phyloP scores from a whole-genome alignment of 2,797 vertebrate species.

The Tarsius wallacei region DNA sequence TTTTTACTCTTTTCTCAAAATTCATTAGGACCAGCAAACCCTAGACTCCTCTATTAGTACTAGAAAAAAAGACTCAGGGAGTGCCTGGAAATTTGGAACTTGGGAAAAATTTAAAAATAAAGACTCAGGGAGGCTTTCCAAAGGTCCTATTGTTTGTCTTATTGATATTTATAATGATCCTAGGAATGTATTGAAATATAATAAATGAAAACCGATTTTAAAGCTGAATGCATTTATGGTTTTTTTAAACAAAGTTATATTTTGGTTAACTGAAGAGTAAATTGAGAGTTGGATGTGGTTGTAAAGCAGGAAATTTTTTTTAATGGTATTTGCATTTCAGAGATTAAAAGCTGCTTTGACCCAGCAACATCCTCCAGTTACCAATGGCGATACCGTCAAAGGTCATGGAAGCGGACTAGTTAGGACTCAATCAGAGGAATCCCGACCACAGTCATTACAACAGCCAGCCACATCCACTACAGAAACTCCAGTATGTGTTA shows the following conservation, averaged over 20 bases:
- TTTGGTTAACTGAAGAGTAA: slow-evolving; percentile 40
- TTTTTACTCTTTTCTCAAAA: slow-evolving; percentile 51
- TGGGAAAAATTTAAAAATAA: no score
- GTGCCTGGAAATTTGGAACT: not conserved
- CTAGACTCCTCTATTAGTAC: not conserved
- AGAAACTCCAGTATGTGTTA: slow-evolving; percentile 95
- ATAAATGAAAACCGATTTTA: slow-evolving; percentile 50
- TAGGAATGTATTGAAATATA: not conserved
- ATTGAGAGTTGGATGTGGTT: not conserved
- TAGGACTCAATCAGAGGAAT: slow-evolving; percentile 94
- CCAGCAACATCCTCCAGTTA: slow-evolving; percentile 97
- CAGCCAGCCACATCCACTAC: slow-evolving; percentile 99
- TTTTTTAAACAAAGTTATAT: not conserved
- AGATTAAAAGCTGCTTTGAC: slow-evolving; percentile 96
- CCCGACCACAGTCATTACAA: slow-evolving; percentile 95
- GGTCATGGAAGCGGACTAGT: slow-evolving; percentile 94
- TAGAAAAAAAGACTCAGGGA: slow-evolving; percentile 3
- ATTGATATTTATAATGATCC: slow-evolving; percentile 25
- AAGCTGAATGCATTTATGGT: slow-evolving; percentile 19
- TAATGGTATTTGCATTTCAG: slow-evolving; percentile 89
- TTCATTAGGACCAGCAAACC: not conserved
- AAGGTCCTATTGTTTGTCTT: slow-evolving; percentile 41
- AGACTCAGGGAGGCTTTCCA: slow-evolving; percentile 38
- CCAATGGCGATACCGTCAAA: slow-evolving; percentile 95
- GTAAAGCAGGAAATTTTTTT: not conserved